Conservation (phyloP, 2,113 vertebrate genomes). For the Tachysurus fulvidraco region DNA sequence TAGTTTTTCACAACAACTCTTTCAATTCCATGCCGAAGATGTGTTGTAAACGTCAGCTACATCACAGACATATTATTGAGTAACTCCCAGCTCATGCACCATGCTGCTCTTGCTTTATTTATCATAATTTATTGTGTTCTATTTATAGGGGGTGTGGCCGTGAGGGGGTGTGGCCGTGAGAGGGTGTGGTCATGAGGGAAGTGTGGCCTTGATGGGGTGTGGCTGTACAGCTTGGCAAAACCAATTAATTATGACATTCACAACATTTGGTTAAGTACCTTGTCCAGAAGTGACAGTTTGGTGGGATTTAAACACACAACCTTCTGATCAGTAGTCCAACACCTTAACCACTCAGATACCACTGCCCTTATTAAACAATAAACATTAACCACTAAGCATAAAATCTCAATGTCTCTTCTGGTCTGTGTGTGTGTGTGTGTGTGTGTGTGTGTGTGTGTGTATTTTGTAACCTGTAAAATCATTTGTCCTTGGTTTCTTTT, state of each 20-base stretch:
- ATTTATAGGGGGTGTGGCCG: background rate
- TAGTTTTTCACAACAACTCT: background rate
- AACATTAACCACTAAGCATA: background rate
- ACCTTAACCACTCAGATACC: too few species aligned
- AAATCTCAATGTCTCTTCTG: background rate
- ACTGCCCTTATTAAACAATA: too few species aligned
- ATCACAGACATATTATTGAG: background rate
- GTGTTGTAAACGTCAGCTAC: background rate
- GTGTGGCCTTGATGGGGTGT: background rate
- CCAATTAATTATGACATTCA: too few species aligned
- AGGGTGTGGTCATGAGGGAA: background rate
- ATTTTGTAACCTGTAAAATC: background rate
- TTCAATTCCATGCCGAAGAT: background rate
- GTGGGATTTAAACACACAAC: too few species aligned
- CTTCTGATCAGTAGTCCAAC: too few species aligned
- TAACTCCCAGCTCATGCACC: background rate
- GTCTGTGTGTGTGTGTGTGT: background rate
- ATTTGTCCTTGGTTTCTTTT: background rate
- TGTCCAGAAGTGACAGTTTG: too few species aligned
- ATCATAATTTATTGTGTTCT: too few species aligned
- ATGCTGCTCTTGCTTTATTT: background rate
- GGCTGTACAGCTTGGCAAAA: too few species aligned
- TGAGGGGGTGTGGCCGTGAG: background rate
- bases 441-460: background rate
- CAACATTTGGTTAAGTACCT: too few species aligned